Evolutionary conservation across 2,797 vertebrate genomes (phyloP).

Genomic region (Mus minutoides): DNA sequence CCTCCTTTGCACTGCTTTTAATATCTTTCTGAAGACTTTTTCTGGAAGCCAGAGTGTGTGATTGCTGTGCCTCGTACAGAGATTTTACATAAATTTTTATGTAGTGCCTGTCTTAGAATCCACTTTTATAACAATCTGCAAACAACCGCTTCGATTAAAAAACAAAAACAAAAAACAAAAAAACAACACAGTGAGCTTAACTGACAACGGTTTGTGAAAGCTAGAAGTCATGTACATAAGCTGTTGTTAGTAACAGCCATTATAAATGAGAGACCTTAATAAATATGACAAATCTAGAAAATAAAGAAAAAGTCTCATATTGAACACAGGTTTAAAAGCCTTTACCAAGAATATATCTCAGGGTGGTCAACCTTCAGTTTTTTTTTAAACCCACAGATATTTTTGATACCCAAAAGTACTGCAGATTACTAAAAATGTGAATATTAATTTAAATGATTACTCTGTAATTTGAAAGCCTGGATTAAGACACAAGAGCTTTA

Average conservation of each 20-base stretch:
- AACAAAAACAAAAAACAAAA: background rate
- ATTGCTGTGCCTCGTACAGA: background rate
- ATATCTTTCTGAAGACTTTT: slow-evolving; percentile 2
- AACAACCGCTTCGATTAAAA: background rate
- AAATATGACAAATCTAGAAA: background rate
- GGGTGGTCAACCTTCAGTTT: background rate
- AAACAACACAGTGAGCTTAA: background rate
- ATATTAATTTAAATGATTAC: slow-evolving; percentile 26
- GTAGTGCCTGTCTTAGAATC: background rate
- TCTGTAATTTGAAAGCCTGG: slow-evolving; percentile 9
- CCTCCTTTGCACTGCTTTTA: background rate
- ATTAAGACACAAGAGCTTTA: background rate
- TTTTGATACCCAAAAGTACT: background rate
- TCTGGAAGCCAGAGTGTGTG: background rate
- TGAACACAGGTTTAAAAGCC: slow-evolving; percentile 27
- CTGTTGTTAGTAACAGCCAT: background rate
- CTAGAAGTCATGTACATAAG: background rate
- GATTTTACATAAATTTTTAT: background rate
- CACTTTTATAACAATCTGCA: background rate
- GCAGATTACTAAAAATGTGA: background rate
- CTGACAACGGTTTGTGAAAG: background rate
- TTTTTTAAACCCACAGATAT: background rate
- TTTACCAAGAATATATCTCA: background rate
- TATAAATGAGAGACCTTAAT: background rate
- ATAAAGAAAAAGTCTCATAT: background rate